Percentiles rank a stretch among this genome's conserved stretches.
Evolutionary conservation across 2,113 vertebrate species (phyloP).

Genomic region (Microtus ochrogaster): DNA sequence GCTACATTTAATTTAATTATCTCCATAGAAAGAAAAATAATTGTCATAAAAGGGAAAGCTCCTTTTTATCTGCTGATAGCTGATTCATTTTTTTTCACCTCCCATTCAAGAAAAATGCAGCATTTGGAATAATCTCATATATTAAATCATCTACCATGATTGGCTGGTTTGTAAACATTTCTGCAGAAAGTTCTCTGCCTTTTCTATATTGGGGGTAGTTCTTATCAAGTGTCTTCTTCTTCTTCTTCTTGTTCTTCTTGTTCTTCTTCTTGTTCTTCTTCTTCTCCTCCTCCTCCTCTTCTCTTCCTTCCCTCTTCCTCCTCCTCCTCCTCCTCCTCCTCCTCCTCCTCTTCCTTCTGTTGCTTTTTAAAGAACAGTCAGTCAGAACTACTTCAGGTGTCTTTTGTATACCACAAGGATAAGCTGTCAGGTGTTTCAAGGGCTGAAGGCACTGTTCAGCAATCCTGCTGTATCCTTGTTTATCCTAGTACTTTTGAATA

Average conservation of each 20-base stretch:
- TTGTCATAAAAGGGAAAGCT: constrained; percentile 82
- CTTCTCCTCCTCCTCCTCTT: too few species aligned
- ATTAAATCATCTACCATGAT: constrained; percentile 83
- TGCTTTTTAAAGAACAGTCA: constrained; percentile 81
- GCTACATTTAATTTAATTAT: constrained; percentile 86
- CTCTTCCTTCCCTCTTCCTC: too few species aligned
- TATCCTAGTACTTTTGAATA: constrained; percentile 65
- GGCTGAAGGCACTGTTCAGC: constrained; percentile 72
- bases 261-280: too few species aligned
- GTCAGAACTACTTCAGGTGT: constrained; percentile 84
- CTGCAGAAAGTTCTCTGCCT: constrained; percentile 80
- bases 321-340: too few species aligned
- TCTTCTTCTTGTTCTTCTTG: constrained; percentile 21
- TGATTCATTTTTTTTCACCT: constrained; percentile 80
- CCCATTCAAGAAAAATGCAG: constrained; percentile 82
- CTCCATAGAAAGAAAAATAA: constrained; percentile 78
- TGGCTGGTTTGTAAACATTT: constrained; percentile 83
- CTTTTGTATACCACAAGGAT: constrained; percentile 75
- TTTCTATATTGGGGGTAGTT: constrained; percentile 80
- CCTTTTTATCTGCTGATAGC: constrained; percentile 79
- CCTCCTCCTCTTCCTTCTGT: too few species aligned
- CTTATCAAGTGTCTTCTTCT: constrained; percentile 77
- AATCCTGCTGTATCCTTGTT: constrained; percentile 67
- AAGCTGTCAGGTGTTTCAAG: constrained; percentile 80
- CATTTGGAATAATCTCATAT: constrained; percentile 83